phyloP scores from a whole-genome alignment of 2,113 vertebrate genomes.

The Clupea harengus region DNA sequence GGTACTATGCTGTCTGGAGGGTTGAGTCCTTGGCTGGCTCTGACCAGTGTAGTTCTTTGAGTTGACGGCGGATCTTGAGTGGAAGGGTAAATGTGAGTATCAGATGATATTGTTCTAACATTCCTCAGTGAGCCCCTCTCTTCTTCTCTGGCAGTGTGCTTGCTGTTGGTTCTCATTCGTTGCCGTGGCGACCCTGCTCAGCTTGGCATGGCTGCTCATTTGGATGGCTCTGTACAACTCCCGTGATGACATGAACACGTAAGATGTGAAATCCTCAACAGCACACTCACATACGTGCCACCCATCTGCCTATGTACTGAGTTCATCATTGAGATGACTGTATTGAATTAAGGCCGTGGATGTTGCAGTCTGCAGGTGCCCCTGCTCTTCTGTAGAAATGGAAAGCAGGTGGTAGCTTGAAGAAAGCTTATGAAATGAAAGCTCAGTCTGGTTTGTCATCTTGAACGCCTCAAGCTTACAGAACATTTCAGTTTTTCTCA shows the following conservation, averaged over 20 bases:
- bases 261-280: conserved; percentile 55
- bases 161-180: conserved; percentile 76
- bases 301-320: neutral
- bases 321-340: neutral
- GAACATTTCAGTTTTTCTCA: neutral
- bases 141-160: conserved; percentile 62
- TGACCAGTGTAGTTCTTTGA: conserved; percentile 1
- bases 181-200: conserved; percentile 72
- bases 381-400: neutral
- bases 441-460: neutral
- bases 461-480: neutral
- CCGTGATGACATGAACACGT: conserved; percentile 87
- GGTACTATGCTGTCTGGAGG: neutral
- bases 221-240: conserved; percentile 83
- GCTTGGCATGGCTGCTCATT: conserved; percentile 84
- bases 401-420: neutral
- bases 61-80: conserved; percentile 5
- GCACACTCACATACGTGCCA: neutral
- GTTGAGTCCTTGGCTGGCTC: conserved; percentile 20
- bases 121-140: neutral
- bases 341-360: neutral
- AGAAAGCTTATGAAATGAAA: neutral
- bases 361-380: neutral
- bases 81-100: neutral
- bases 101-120: neutral